Evolutionary conservation across 2,797 vertebrate species (phyloP), one percentile per base, ranked within the genome.

Genomic region (Coendou prehensilis): DNA sequence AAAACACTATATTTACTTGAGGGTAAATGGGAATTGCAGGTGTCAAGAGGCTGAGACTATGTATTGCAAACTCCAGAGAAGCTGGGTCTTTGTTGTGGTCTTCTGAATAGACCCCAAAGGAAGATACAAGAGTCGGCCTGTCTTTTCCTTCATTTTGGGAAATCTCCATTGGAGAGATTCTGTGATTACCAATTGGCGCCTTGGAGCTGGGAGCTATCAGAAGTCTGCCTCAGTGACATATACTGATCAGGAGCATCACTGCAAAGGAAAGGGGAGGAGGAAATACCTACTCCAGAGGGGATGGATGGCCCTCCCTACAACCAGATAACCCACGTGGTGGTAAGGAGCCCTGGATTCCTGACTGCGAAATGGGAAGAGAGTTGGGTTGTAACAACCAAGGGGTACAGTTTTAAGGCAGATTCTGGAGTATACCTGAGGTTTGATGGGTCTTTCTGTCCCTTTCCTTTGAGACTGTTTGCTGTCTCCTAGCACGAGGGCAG

Each of bases 381-480:
- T 23, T 8, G 8, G 37, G 22, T 41, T 56, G 8, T 28, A 9
- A n/a, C 71, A 76, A 69, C n/a, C 4, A n/a, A 52, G 15, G 47
- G 13, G 11, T 28, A 11, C 17, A 50, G 57, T 50, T 61, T 80
- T 22, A n/a, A 52, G 87, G 76, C 75, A 54, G n/a, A 33, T 56
- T 82, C 63, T 87, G 23, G 56, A 75, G 73, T 28, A n/a, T 47
- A 41, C 11, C 33, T 37, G 47, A n/a, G 23, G 22, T 75, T 50
- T 6, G 28, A 69, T 28, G 9, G 57, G 52, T 9, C 20, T 26
- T 56, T 50, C 67, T 91, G 50, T 13, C 56, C 22, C 61, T 92
- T 81, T 83, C 33, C 9, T 95, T 69, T 59, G 50, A 61, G 63
- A 22, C 52, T 23, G 56, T 92, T 82, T 87, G 59, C 91, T 89